Percentiles rank a stretch among this genome's conserved stretches.
phyloP scores from a whole-genome alignment of 2,113 vertebrate species.

The Vireo altiloquus region DNA sequence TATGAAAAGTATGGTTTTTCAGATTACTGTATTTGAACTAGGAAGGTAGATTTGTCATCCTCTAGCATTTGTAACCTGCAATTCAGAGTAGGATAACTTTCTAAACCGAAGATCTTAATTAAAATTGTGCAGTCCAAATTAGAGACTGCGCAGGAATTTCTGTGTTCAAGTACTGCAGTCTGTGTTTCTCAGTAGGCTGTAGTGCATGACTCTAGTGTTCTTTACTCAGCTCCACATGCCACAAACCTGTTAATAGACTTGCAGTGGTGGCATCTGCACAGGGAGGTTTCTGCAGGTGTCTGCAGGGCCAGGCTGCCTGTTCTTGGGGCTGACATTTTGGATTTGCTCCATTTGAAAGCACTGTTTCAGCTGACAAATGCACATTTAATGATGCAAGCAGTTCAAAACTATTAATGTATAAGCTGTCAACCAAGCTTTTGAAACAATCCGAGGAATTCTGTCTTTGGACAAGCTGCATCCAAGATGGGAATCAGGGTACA shows the following conservation, averaged over 20 bases:
- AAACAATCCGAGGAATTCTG: not conserved
- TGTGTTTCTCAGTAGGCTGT: not conserved
- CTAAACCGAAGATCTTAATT: not conserved
- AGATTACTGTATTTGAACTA: not conserved
- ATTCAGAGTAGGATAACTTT: not conserved
- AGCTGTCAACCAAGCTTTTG: not conserved
- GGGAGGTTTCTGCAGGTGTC: not conserved
- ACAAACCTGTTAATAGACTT: not conserved
- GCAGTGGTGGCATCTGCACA: not conserved
- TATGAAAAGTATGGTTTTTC: not conserved
- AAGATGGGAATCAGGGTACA: not conserved
- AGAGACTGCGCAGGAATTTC: not conserved
- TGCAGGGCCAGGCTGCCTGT: accelerated
- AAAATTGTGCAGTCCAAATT: not conserved
- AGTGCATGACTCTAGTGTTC: not conserved
- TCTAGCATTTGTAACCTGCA: not conserved
- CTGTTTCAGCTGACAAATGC: not conserved
- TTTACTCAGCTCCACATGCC: not conserved
- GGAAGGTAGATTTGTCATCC: not conserved
- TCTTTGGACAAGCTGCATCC: not conserved
- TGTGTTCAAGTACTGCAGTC: not conserved
- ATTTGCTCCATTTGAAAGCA: not conserved
- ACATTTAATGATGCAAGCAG: not conserved
- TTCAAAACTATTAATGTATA: not conserved
- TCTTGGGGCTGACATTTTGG: not conserved